Percentiles rank a stretch among this genome's conserved stretches.
These are phyloP conservation scores for Chauna torquata DNA, from an alignment of 2,113 vertebrate species.

Conservation along the genomic window DNA sequence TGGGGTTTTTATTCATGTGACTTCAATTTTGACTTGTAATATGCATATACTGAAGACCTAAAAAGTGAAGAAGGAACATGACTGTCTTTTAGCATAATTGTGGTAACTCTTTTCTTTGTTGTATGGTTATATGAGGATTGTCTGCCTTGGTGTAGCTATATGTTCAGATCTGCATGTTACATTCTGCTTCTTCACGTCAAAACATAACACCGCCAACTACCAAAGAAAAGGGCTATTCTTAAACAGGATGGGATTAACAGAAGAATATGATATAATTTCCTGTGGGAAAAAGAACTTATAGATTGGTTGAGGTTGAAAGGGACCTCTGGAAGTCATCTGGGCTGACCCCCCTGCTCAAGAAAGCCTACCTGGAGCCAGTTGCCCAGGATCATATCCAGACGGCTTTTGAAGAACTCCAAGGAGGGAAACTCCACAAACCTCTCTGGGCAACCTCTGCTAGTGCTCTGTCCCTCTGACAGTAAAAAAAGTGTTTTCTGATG, in stretches of 20 bases:
- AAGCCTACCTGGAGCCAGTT: background rate
- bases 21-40: background rate
- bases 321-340: background rate
- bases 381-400: background rate
- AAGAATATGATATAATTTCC: background rate
- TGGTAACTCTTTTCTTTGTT: background rate
- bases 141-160: background rate
- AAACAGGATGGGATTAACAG: background rate
- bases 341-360: background rate
- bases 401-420: background rate
- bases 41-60: background rate
- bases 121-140: background rate
- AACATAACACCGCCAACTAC: rapidly evolving
- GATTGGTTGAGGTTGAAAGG: background rate
- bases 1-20: background rate
- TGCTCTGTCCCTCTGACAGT: background rate
- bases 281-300: background rate
- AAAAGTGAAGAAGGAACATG: background rate
- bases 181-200: background rate
- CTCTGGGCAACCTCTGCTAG: background rate
- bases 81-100: background rate
- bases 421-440: background rate
- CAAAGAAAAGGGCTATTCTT: background rate
- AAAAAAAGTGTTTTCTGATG: background rate
- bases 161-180: background rate